Conservation (phyloP, 2,113 vertebrate species). For the Emydocephalus ijimae region DNA sequence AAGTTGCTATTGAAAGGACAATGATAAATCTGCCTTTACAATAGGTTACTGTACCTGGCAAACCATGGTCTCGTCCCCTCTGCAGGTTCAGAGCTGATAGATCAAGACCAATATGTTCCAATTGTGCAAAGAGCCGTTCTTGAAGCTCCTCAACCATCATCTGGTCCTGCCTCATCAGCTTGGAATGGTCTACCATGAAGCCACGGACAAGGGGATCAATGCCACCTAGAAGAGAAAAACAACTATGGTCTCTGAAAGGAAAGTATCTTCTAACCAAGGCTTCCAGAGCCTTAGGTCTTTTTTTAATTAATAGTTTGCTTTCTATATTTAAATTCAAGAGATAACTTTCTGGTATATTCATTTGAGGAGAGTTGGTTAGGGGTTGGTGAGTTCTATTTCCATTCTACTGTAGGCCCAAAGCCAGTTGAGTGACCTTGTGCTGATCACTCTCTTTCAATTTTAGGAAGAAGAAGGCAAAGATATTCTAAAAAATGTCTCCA, state of each 20-base stretch:
- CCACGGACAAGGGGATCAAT: conserved; percentile 79
- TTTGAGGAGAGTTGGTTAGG: background rate
- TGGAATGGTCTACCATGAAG: conserved; percentile 70
- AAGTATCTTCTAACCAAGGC: too few relatives aligned
- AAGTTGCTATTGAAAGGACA: background rate
- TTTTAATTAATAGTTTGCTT: background rate
- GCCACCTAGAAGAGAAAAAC: conserved; percentile 66
- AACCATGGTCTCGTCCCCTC: conserved; percentile 77
- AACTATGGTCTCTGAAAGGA: background rate
- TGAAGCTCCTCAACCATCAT: conserved; percentile 78
- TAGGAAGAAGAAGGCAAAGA: background rate
- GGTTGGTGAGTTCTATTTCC: background rate
- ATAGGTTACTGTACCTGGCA: conserved; percentile 67
- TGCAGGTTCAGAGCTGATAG: conserved; percentile 81
- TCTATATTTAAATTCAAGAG: too few relatives aligned
- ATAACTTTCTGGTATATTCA: background rate
- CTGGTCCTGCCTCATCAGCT: conserved; percentile 76
- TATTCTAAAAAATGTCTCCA: background rate
- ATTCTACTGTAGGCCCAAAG: background rate
- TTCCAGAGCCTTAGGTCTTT: background rate
- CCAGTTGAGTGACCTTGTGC: background rate
- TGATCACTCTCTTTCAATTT: background rate
- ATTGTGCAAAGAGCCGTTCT: conserved; percentile 79
- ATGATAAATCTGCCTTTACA: background rate
- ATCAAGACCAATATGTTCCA: conserved; percentile 68